Conservation (phyloP, 1,140 invertebrate genomes). For the Drosophila chauvacae region DNA sequence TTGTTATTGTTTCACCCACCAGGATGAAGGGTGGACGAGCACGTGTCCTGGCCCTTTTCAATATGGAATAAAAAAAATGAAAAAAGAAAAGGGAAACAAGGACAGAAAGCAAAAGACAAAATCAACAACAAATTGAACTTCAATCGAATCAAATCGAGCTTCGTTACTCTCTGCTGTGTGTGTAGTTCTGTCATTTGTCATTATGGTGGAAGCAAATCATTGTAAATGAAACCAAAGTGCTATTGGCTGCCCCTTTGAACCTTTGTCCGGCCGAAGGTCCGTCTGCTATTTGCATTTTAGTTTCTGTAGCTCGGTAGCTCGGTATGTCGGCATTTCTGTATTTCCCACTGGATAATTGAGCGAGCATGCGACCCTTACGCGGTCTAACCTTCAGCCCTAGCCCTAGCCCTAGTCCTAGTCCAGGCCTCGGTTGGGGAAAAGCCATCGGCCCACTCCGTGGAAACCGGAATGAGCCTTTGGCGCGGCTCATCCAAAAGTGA, state of each 20-base stretch:
- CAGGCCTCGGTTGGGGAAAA: background rate
- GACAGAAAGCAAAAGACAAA: background rate
- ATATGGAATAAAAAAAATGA: conserved; percentile 1
- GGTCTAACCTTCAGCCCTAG: conserved; percentile 32
- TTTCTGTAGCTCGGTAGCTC: conserved; percentile 2
- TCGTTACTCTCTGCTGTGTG: background rate
- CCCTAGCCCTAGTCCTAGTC: background rate
- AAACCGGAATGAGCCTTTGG: conserved; percentile 4
- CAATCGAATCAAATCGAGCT: conserved; percentile 31
- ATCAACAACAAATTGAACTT: conserved; percentile 45
- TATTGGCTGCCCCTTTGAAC: conserved; percentile 9
- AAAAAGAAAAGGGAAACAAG: background rate
- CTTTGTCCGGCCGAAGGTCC: background rate
- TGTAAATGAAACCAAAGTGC: conserved; percentile 70
- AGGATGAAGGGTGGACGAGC: conserved; percentile 12
- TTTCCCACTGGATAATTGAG: conserved; percentile 63
- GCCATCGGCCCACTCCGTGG: background rate
- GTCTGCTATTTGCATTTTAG: conserved; percentile 22
- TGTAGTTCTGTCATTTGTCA: conserved; percentile 33
- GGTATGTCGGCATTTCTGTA: conserved; percentile 15
- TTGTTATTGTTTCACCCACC: conserved; percentile 34
- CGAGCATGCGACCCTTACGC: conserved; percentile 52
- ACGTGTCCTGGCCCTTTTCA: conserved; percentile 44
- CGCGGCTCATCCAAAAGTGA: conserved; percentile 48
- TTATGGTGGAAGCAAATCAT: conserved; percentile 56